phyloP scores from a whole-genome alignment of 2,888 invertebrate species.

The Chromoteleia sp. region DNA sequence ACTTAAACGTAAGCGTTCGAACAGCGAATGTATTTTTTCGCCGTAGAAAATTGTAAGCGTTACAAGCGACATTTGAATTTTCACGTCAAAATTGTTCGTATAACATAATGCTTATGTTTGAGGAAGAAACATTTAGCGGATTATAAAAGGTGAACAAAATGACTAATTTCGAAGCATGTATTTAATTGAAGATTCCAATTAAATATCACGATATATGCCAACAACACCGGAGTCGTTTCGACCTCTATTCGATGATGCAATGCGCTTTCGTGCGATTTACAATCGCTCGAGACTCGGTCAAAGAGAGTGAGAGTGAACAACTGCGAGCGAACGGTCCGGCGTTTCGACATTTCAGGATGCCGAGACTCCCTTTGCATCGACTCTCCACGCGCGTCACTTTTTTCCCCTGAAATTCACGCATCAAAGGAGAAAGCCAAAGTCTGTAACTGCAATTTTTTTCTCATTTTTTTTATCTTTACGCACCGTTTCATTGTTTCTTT shows the following conservation, averaged over 20 bases:
- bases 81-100: too few species aligned
- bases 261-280: constrained; percentile 77
- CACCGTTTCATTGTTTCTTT: constrained; percentile 2
- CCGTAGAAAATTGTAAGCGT: too few species aligned
- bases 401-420: constrained; percentile 43
- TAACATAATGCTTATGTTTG: too few species aligned
- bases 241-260: constrained; percentile 79
- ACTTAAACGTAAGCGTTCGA: too few species aligned
- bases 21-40: too few species aligned
- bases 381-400: constrained; percentile 21
- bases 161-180: neutral
- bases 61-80: too few species aligned
- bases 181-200: constrained; percentile 50
- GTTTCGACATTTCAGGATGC: constrained; percentile 79
- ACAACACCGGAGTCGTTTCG: constrained; percentile 71
- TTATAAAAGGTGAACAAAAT: neutral
- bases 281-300: constrained; percentile 66
- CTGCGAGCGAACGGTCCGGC: constrained; percentile 68
- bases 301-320: constrained; percentile 69
- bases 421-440: constrained; percentile 52
- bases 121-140: too few species aligned
- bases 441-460: constrained; percentile 4
- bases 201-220: constrained; percentile 48
- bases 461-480: constrained; percentile 6
- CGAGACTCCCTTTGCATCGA: constrained; percentile 67